Percentiles rank a stretch among this genome's conserved stretches.
phyloP scores from a whole-genome alignment of 2,888 invertebrate genomes.

The Cryptops parisi region DNA sequence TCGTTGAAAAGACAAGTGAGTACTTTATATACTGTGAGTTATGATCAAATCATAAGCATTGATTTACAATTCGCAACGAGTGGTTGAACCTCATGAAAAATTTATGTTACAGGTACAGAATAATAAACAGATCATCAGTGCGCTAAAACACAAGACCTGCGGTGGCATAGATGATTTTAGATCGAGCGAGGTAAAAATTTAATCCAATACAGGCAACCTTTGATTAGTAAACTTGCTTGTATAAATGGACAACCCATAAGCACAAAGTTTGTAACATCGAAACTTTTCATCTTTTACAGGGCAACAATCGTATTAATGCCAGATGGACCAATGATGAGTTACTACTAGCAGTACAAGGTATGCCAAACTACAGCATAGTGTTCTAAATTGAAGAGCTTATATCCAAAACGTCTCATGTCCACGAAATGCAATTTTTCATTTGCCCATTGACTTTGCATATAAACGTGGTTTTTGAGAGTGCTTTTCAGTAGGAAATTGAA shows the following conservation, averaged over 20 bases:
- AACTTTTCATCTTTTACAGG: slow-evolving; percentile 18
- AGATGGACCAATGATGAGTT: slow-evolving; percentile 90
- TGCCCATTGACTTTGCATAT: no score
- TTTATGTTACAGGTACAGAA: slow-evolving; percentile 60
- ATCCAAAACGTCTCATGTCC: no score
- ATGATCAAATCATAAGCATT: not conserved
- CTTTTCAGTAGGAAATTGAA: no score
- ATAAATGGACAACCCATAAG: no score
- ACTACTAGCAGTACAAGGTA: slow-evolving; percentile 76
- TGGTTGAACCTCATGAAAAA: no score
- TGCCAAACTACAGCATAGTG: no score
- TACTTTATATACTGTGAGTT: no score
- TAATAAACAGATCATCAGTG: slow-evolving; percentile 81
- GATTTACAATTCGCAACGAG: not conserved
- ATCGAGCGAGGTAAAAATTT: slow-evolving; percentile 29
- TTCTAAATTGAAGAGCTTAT: no score
- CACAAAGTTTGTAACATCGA: no score
- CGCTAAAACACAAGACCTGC: slow-evolving; percentile 60
- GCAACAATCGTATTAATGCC: slow-evolving; percentile 55
- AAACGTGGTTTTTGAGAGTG: no score
- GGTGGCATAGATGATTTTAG: slow-evolving; percentile 48
- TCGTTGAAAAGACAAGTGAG: slow-evolving; percentile 89
- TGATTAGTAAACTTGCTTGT: no score
- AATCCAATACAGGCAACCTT: not conserved
- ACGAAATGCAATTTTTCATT: no score